Percentiles rank a stretch among this genome's conserved stretches.
phyloP scores from a whole-genome alignment of 1,140 invertebrate genomes.

The Antheraea mylitta region DNA sequence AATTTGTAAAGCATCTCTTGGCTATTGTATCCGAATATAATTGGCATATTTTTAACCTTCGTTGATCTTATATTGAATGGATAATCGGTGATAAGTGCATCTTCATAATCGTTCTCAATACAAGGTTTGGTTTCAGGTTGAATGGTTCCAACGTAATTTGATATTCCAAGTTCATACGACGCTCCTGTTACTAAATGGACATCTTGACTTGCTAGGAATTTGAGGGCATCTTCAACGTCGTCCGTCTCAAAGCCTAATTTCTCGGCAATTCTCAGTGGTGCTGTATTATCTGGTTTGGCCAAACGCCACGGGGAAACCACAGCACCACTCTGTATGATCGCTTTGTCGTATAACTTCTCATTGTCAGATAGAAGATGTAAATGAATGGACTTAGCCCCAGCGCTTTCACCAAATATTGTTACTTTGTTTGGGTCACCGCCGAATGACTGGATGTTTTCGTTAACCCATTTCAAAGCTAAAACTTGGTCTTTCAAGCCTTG shows the following conservation, averaged over 20 bases:
- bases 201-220: conserved; percentile 22
- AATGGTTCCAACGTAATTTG: neutral
- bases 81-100: conserved; percentile 26
- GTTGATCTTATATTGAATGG: conserved; percentile 20
- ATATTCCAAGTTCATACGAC: neutral
- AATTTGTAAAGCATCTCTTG: conserved; percentile 26
- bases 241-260: conserved; percentile 29
- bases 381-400: conserved; percentile 19
- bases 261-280: conserved; percentile 29
- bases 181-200: conserved; percentile 13
- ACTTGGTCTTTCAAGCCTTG: conserved; percentile 9
- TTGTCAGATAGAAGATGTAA: conserved; percentile 13
- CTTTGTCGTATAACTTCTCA: conserved; percentile 18
- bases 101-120: conserved; percentile 31
- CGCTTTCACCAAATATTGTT: conserved; percentile 19
- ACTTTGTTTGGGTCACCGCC: conserved; percentile 16
- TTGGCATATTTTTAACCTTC: conserved; percentile 21
- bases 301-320: conserved; percentile 11
- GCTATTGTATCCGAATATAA: conserved; percentile 32
- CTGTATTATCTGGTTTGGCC: conserved; percentile 13
- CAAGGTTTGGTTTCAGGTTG: conserved; percentile 20
- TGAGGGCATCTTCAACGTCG: conserved; percentile 23
- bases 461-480: conserved; percentile 19
- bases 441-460: conserved; percentile 20
- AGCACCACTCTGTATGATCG: conserved; percentile 19